These are phyloP conservation scores for Brienomyrus longianalis DNA, from an alignment of 2,113 vertebrate genomes.

Conservation along the genomic window DNA sequence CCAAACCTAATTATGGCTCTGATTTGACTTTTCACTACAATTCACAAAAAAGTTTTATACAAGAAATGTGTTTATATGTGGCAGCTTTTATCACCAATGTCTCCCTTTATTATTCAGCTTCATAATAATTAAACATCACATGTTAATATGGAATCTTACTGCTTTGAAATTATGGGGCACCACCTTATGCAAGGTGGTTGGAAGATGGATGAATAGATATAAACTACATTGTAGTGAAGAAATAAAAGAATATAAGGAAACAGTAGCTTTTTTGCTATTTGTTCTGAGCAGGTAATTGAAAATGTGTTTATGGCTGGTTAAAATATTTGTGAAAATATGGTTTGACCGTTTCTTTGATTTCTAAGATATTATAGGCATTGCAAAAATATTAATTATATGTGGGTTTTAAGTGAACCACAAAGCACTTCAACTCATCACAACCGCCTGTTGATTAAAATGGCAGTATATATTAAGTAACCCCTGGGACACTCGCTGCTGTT, in stretches of 20 bases:
- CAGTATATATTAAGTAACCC: slow-evolving; percentile 15
- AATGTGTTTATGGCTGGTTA: neutral
- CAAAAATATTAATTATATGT: neutral
- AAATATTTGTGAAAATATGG: neutral
- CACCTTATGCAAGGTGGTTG: neutral
- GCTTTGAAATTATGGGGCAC: neutral
- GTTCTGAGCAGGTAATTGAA: neutral
- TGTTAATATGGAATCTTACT: neutral
- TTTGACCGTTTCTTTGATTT: neutral
- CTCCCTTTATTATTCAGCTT: neutral
- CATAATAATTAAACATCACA: neutral
- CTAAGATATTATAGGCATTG: neutral
- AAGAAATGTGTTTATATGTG: neutral
- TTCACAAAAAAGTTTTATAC: neutral
- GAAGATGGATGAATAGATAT: neutral
- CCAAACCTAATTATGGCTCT: neutral
- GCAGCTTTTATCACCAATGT: neutral
- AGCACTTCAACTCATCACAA: neutral
- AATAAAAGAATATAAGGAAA: neutral
- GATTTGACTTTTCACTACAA: neutral
- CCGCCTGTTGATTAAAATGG: slow-evolving; percentile 22
- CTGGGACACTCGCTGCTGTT: slow-evolving; percentile 50
- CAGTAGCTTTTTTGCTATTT: neutral
- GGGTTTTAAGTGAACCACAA: neutral
- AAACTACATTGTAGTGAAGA: neutral